Evolutionary conservation across 2,888 invertebrate species (phyloP), one percentile per base, ranked within the genome.

Genomic region (Ormyrus thymus): DNA sequence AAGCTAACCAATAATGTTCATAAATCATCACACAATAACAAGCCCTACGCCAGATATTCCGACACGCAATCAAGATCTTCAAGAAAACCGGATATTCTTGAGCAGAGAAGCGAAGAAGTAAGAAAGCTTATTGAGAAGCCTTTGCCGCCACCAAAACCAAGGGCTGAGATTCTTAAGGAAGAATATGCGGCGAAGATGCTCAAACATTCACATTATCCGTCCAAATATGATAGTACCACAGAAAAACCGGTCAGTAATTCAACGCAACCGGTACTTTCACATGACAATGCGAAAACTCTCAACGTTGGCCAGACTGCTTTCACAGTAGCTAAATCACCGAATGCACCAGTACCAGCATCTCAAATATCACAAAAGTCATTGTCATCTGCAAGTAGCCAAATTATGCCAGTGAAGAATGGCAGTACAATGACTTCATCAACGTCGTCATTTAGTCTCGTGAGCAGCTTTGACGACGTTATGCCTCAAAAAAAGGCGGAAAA

Each of bases 101-200:
- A 90, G 56, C 87, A 87, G 46, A 84, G 87, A 43, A 84, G 83
- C 66, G 89, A 90, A 10, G 89, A 89, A 10, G 88, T 87, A 9
- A 82, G 89, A 0, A 90, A 90, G 53, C 74, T 89, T 0, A 89
- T 89, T 4, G 89, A 89, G 13, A 89, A 89, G 64, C 87, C 89
- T 5, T 61, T 87, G 50, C 84, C 85, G 3, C 81, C 80, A 6
- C 84, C 86, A 0, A 89, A 89, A 68, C 85, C 87, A 0, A 83
- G 87, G 4, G 82, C 86, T 0, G 86, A 88, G 6, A 78, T 85
- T 1, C 84, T 84, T 0, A 86, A 86, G 59, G 87, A 87, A 10
- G 86, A 88, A 8, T 87, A 87, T 51, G 81, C 84, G 10, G 84
- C 86, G 0, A 86, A 84, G 65, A 84, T 88, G 82, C 82, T 87